Percentiles rank a stretch among this genome's conserved stretches.
Conservation (phyloP, 1,140 invertebrate species). For the Olivierus martensii region DNA sequence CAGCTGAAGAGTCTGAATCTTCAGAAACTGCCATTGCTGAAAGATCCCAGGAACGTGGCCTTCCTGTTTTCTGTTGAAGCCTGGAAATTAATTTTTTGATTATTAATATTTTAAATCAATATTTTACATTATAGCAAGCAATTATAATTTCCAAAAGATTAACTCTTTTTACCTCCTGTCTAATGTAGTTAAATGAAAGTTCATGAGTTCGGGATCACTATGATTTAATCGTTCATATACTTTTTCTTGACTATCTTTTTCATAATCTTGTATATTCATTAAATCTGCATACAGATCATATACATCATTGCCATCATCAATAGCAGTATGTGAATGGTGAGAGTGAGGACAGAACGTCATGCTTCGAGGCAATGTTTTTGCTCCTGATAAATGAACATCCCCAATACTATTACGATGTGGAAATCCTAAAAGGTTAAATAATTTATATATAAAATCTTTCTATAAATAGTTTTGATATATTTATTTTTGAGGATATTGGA, state of each 20-base stretch:
- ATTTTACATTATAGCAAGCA: not conserved
- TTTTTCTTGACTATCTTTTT: slow-evolving; percentile 23
- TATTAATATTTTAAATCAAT: not conserved
- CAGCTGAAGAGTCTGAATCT: slow-evolving; percentile 56
- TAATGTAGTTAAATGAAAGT: slow-evolving; percentile 55
- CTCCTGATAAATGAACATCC: slow-evolving; percentile 30
- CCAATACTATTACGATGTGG: not conserved
- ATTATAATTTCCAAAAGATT: too few species aligned
- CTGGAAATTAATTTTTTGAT: not conserved
- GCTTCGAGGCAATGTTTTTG: slow-evolving; percentile 61
- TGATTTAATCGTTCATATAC: slow-evolving; percentile 56
- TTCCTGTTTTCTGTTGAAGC: slow-evolving; percentile 44
- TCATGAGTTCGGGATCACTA: slow-evolving; percentile 68
- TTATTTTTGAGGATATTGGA: too few species aligned
- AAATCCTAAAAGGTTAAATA: too few species aligned
- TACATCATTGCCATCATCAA: slow-evolving; percentile 29
- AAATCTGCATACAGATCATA: slow-evolving; percentile 78
- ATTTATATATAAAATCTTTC: too few species aligned
- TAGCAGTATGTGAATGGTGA: slow-evolving; percentile 11
- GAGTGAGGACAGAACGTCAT: slow-evolving; percentile 38
- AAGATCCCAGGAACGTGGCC: slow-evolving; percentile 63
- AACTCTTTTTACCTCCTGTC: slow-evolving; percentile 57
- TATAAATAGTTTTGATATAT: too few species aligned
- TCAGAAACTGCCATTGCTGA: slow-evolving; percentile 64
- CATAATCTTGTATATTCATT: slow-evolving; percentile 74